Percentiles rank a stretch among this genome's conserved stretches.
Evolutionary conservation across 37 sponge, comb jelly and placozoan species (phyloP).

Genomic region (Haliclona indistincta): DNA sequence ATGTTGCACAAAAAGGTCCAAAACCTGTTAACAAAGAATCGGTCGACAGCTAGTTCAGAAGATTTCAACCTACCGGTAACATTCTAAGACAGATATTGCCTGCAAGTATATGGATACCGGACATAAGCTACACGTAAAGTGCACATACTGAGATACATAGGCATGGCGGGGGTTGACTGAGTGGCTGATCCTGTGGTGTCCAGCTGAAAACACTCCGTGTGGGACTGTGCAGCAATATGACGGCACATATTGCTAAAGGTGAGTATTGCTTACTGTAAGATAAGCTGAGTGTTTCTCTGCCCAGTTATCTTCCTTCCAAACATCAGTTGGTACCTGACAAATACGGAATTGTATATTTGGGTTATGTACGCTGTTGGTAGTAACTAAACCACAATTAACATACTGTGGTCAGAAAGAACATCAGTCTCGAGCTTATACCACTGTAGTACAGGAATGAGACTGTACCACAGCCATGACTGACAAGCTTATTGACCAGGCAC

Average conservation of each 20-base stretch:
- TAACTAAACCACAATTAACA: too few species aligned
- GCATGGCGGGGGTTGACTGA: constrained; percentile 38
- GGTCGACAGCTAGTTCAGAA: not conserved
- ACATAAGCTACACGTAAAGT: not conserved
- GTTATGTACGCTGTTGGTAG: too few species aligned
- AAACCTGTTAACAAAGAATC: not conserved
- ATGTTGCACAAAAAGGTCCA: constrained; percentile 79
- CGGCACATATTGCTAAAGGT: not conserved
- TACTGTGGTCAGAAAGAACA: too few species aligned
- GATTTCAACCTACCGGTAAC: constrained; percentile 19
- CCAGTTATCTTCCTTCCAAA: constrained; percentile 58
- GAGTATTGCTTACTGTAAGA: constrained; percentile 23
- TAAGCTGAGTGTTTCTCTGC: constrained; percentile 43
- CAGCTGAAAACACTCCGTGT: constrained; percentile 61
- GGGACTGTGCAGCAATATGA: constrained; percentile 22
- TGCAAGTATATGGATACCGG: constrained; percentile 11
- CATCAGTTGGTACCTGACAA: constrained; percentile 49
- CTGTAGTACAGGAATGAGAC: not conserved
- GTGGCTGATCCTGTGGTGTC: constrained; percentile 22
- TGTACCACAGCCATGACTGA: not conserved
- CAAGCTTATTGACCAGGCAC: not conserved
- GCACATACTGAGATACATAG: constrained; percentile 71
- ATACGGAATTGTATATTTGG: not conserved
- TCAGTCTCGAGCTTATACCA: not conserved
- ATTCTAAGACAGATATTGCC: constrained; percentile 78